Conservation (phyloP, 2,888 invertebrate genomes). For the Polydrusus pterygomalis region DNA sequence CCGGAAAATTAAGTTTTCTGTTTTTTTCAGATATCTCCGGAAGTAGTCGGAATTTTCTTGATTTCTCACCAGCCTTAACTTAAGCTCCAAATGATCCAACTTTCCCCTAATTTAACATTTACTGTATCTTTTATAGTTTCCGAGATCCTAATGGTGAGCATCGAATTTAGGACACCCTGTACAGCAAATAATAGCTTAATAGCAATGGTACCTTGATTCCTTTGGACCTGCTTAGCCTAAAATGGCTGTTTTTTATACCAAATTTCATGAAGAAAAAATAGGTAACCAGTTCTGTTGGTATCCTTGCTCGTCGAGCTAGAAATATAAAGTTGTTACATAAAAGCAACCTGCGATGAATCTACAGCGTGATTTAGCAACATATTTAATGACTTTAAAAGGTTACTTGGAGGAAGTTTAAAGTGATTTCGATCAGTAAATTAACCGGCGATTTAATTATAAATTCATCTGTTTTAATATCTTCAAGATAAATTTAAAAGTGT, state of each 20-base stretch:
- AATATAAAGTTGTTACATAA: conserved; percentile 14
- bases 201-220: too few species aligned
- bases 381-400: conserved; percentile 17
- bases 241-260: neutral
- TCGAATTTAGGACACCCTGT: too few species aligned
- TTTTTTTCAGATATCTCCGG: too few species aligned
- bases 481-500: neutral
- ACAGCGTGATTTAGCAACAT: conserved; percentile 11
- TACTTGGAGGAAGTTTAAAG: neutral
- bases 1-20: too few species aligned
- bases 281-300: too few species aligned
- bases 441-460: neutral
- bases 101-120: too few species aligned
- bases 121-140: too few species aligned
- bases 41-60: too few species aligned
- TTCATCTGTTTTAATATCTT: neutral
- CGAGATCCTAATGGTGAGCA: too few species aligned
- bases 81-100: too few species aligned
- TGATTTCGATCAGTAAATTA: conserved; percentile 8
- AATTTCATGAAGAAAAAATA: neutral
- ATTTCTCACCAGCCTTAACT: too few species aligned
- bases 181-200: too few species aligned
- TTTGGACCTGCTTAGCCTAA: neutral
- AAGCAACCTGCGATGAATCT: conserved; percentile 9
- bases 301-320: neutral